phyloP scores from a whole-genome alignment of 1,140 invertebrate genomes.

The Pseudomyrmex pallidus region DNA sequence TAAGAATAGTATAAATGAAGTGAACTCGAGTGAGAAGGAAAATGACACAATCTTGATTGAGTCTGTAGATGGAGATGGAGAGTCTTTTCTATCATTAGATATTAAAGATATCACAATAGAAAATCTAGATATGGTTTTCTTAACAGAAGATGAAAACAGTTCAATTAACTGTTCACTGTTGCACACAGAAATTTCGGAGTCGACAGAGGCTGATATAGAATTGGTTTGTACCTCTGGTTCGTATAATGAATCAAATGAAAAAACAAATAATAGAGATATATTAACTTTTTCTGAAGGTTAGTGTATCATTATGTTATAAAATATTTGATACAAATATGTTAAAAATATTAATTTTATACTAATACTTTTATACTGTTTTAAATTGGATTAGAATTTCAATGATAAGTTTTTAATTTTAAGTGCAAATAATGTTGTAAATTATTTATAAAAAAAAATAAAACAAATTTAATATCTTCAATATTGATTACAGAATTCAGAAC shows the following conservation, averaged over 20 bases:
- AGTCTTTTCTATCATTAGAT: too few species aligned
- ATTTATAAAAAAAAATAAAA: conserved; percentile 12
- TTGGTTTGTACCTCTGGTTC: neutral
- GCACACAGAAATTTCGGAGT: conserved; percentile 1
- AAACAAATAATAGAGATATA: too few species aligned
- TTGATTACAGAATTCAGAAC: conserved; percentile 10
- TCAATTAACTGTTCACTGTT: neutral
- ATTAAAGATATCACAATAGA: neutral
- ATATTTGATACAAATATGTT: neutral
- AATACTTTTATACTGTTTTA: neutral
- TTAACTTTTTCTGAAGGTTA: neutral
- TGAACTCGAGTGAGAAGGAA: too few species aligned
- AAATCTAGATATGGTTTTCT: conserved; percentile 4
- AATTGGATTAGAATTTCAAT: neutral
- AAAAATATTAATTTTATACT: conserved; percentile 6
- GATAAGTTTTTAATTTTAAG: neutral
- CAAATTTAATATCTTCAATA: conserved; percentile 17
- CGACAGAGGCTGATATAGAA: neutral
- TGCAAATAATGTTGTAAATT: neutral
- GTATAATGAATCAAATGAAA: neutral
- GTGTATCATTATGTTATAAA: conserved; percentile 12
- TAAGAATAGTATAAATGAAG: too few species aligned
- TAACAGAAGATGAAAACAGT: conserved; percentile 3
- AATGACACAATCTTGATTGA: too few species aligned
- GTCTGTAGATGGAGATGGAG: too few species aligned